Base-by-base conservation (phyloP, 2,888 invertebrate genomes). In the Platycheirus rosarum region DNA sequence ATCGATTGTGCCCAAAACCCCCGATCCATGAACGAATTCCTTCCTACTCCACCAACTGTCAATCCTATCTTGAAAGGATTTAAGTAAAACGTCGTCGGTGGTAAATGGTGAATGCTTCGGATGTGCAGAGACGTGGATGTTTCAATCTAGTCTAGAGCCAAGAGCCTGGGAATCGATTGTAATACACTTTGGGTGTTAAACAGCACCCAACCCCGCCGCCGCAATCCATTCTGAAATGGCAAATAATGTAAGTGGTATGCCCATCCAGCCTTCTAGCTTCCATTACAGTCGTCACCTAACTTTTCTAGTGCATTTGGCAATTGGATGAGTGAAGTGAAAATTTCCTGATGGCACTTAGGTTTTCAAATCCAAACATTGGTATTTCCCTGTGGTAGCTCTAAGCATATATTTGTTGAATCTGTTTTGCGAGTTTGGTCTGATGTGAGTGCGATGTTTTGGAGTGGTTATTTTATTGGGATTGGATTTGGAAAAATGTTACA, bases 241-340 rank as follows among this genome's bases (percentile, higher is more conserved):
- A 76, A 76, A 76, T 80, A 80, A 62, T 70, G 76, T 70, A 80
- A 80, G 80, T 80, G 69, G 79, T 69, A 70, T 60, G 51, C 37
- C 46, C 44, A 60, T 46, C 29, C 26, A 23, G 53, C 53, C 53
- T 18, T 2, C 35, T 35, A 14, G 11, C 40, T n/a, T 35, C 23
- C 40, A 37, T 20, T 37, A 3, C 18, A 40, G 13, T 23, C 37
- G 40, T 57, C 44, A 60, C 16, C 42, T 60, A 16, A 57, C 40
- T 60, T 44, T 44, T 44, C 79, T 51, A 66, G 70, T 76, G 70
- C 76, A 71, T 66, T 66, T 66, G 60, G 70, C 80, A 76, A 76
- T 66, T 76, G 70, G 66, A 53, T 76, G 70, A 66, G 76, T 70
- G 65, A 70, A 70, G 80, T 70, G 76, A 70, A 76, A 70, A 76